Percentiles rank a stretch among this genome's conserved stretches.
Conservation (phyloP, 2,888 invertebrate genomes). For the Andrena hattorfiana region DNA sequence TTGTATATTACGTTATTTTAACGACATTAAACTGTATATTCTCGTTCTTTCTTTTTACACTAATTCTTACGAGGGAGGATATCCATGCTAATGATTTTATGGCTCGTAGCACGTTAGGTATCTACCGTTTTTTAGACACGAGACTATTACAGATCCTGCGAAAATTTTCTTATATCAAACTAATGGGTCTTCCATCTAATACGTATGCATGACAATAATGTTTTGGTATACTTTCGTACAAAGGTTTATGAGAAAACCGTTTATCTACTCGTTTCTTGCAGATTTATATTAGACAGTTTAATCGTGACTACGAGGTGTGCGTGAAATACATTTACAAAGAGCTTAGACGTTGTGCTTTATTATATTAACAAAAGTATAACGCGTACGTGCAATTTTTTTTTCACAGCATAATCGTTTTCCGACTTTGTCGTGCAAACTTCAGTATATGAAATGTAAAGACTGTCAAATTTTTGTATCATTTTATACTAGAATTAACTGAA, state of each 20-base stretch:
- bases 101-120: constrained; percentile 26
- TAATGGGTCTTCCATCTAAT: constrained; percentile 67
- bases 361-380: constrained; percentile 43
- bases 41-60: constrained; percentile 35
- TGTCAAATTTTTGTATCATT: constrained; percentile 30
- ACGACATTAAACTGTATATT: constrained; percentile 17
- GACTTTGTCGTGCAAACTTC: constrained; percentile 18
- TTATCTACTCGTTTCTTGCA: constrained; percentile 37
- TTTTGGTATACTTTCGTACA: constrained; percentile 47
- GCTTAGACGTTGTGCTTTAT: constrained; percentile 16
- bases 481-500: constrained; percentile 24
- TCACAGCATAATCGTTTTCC: constrained; percentile 15
- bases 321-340: constrained; percentile 17
- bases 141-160: constrained; percentile 38
- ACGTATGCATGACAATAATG: constrained; percentile 67
- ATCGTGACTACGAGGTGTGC: constrained; percentile 37
- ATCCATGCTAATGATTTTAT: constrained; percentile 26
- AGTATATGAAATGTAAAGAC: constrained; percentile 14
- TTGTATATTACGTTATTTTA: constrained; percentile 44
- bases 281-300: constrained; percentile 36
- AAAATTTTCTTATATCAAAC: constrained; percentile 50
- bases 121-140: constrained; percentile 41
- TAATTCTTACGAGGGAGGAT: constrained; percentile 35
- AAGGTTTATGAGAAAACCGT: constrained; percentile 49
- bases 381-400: constrained; percentile 15